Conservation (phyloP, 2,113 vertebrate species). For the Apodemus sylvaticus region DNA sequence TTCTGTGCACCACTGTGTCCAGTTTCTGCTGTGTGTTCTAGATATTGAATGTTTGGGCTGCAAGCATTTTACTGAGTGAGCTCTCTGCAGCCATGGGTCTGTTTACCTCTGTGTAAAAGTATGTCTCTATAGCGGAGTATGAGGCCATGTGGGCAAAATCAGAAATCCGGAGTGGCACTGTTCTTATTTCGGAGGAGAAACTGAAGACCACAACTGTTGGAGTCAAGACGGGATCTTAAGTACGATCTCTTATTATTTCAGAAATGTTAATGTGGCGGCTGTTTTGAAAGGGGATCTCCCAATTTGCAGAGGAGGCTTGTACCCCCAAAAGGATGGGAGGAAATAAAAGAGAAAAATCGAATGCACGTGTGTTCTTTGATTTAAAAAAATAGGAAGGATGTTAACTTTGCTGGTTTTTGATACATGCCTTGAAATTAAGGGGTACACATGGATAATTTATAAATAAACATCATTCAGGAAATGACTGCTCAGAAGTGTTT, state of each 20-base stretch:
- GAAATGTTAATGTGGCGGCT: background rate
- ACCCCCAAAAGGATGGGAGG: background rate
- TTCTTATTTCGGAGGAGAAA: constrained; percentile 4
- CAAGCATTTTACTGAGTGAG: background rate
- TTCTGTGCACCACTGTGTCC: background rate
- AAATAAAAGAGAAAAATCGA: constrained; percentile 42
- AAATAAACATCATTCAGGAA: constrained; percentile 5
- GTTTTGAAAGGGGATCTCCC: background rate
- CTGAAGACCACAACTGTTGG: background rate
- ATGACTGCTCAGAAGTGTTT: constrained; percentile 42
- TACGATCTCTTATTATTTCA: background rate
- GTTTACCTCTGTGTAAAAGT: background rate
- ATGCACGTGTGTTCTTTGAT: background rate
- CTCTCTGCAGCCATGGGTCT: background rate
- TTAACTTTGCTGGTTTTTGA: constrained; percentile 26
- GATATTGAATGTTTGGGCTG: background rate
- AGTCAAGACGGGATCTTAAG: background rate
- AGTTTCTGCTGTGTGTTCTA: background rate
- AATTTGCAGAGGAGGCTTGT: background rate
- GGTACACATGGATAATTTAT: background rate
- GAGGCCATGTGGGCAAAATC: background rate
- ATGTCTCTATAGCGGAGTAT: background rate
- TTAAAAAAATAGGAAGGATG: background rate
- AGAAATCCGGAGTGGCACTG: background rate
- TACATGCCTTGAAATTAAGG: background rate